Base-by-base conservation (phyloP, 2,888 invertebrate species). In the Athrips mouffetella region DNA sequence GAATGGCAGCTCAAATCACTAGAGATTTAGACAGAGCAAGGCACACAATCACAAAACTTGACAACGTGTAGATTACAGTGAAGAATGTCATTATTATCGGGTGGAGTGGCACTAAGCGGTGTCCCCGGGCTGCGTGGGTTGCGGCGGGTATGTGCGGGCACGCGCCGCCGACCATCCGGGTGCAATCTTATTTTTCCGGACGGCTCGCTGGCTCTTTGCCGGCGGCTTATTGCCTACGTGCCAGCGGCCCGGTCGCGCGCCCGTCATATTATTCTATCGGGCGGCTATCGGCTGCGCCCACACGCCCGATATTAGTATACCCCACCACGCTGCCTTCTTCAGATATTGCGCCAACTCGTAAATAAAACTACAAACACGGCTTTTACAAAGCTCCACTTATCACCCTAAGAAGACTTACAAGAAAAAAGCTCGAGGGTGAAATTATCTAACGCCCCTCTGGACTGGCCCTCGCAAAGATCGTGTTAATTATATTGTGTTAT, bases 181-280 rank as follows among this genome's bases (percentile, higher is more conserved):
- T 76, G 80, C 84, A 83, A 84, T 85, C 82, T 84, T 84, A 86
- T 86, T 86, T 83, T 82, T 80, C 81, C 76, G 76, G 69, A 66
- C 72, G 72, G 74, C 65, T 67, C 70, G 73, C 76, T 78, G 78
- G 83, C 80, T 68, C 72, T 67, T 70, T 77, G 83, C 79, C 81
- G 75, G 76, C 70, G 77, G 83, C 86, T 87, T 88, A 88, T 88
- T 88, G 87, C 86, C 83, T 87, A 88, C 87, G 87, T 88, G 87
- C 84, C 79, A 71, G 68, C 72, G 73, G 74, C 66, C 69, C 76
- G 73, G 77, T 70, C 77, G 72, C 76, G 70, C 73, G 65, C 76
- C 76, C 78, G 81, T 84, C 87, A 85, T 87, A 87, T 87, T 87
- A 87, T 86, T 85, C 87, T 81, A 87, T 85, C 82, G 81, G 74